Conservation (phyloP, 2,113 vertebrate genomes). For the Phocoena phocoena region DNA sequence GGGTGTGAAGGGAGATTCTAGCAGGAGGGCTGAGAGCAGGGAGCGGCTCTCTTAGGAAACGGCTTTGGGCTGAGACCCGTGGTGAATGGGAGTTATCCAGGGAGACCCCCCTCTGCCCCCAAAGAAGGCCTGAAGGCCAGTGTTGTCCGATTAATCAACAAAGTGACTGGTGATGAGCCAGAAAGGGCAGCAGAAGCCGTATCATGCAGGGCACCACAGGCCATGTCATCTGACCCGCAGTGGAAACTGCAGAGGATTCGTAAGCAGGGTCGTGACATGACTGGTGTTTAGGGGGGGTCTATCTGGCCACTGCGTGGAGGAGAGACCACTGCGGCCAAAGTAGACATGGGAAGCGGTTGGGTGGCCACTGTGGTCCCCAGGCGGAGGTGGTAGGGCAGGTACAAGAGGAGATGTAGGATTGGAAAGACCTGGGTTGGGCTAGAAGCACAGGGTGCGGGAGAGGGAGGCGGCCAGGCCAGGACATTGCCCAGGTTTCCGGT, state of each 20-base stretch:
- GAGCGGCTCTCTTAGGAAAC: neutral
- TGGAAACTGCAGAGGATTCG: neutral
- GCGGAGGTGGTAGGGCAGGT: neutral
- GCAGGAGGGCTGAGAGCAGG: neutral
- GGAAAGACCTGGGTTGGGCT: too few species aligned
- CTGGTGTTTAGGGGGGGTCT: fast-evolving
- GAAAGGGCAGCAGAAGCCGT: fast-evolving
- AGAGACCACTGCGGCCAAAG: neutral
- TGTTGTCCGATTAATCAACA: neutral
- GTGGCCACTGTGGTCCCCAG: neutral
- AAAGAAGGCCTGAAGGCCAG: neutral
- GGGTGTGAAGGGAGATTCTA: neutral
- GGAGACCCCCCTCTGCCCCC: neutral
- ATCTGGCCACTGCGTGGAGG: fast-evolving
- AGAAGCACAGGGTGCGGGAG: too few species aligned
- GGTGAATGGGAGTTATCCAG: too few species aligned
- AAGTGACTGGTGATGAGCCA: fast-evolving
- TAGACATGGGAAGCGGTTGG: neutral
- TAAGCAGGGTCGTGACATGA: neutral
- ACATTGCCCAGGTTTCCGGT: fast-evolving
- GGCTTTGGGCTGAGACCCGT: neutral
- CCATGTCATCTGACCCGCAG: fast-evolving
- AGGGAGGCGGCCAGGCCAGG: fast-evolving
- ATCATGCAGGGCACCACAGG: fast-evolving
- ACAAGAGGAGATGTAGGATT: fast-evolving